Evolutionary conservation across 2,797 vertebrate species (phyloP).

Genomic region (Lateolabrax maculatus): DNA sequence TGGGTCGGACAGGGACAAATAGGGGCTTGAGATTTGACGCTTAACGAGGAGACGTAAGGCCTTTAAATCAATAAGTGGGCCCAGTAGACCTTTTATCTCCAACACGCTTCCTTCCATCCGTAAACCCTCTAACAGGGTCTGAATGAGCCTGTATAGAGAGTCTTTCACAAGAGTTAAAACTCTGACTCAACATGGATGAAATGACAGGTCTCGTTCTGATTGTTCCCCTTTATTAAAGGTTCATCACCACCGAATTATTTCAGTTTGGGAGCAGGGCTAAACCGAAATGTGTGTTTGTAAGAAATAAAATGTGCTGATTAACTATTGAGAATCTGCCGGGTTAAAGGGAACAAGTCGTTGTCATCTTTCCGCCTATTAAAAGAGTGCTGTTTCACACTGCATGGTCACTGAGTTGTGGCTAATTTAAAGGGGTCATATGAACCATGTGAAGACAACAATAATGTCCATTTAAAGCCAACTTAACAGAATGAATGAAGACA

Average conservation of each 20-base stretch:
- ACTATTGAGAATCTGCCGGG: background rate
- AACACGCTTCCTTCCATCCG: conserved; percentile 3
- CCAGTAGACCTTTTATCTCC: conserved; percentile 62
- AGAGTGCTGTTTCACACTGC: background rate
- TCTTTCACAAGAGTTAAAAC: conserved; percentile 5
- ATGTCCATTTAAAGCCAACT: conserved; percentile 62
- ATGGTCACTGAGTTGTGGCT: background rate
- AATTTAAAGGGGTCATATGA: conserved; percentile 8
- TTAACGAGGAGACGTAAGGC: conserved; percentile 20
- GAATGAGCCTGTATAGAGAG: background rate
- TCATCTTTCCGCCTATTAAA: background rate
- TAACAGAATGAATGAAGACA: conserved; percentile 30
- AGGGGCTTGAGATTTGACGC: background rate
- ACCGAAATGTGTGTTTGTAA: background rate
- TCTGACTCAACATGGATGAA: conserved; percentile 16
- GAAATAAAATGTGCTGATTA: background rate
- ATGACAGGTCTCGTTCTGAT: background rate
- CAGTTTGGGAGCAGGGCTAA: background rate
- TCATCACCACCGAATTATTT: background rate
- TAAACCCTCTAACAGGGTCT: conserved; percentile 11
- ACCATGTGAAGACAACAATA: background rate
- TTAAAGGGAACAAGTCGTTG: background rate
- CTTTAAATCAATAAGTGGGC: conserved; percentile 70
- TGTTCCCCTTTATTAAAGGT: background rate
- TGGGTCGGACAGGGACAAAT: background rate